Evolutionary conservation across 2,797 vertebrate species (phyloP).

Genomic region (Onychomys torridus): DNA sequence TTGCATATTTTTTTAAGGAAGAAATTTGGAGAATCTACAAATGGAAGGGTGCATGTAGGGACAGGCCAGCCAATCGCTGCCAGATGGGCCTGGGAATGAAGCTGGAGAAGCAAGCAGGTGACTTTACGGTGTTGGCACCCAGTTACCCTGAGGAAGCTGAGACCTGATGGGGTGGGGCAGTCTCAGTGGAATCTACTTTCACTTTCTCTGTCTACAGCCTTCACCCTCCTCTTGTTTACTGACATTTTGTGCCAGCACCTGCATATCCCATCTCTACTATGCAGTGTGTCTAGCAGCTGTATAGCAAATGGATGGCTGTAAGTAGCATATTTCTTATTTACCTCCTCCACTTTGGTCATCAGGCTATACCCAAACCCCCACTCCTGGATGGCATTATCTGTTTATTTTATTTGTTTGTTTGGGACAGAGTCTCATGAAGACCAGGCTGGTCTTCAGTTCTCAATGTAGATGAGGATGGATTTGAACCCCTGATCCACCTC

Average conservation of each 20-base stretch:
- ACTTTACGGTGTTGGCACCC: rapidly evolving
- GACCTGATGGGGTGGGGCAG: neutral
- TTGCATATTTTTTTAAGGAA: slow-evolving; percentile 72
- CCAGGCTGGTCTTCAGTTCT: neutral
- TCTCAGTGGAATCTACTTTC: too few relatives aligned
- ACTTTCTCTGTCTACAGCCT: neutral
- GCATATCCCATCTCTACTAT: rapidly evolving
- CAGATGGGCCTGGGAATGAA: rapidly evolving
- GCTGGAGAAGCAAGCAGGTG: neutral
- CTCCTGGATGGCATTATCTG: neutral
- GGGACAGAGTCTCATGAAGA: too few relatives aligned
- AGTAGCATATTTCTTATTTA: rapidly evolving
- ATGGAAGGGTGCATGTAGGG: slow-evolving; percentile 67
- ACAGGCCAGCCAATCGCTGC: neutral
- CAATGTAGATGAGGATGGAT: neutral
- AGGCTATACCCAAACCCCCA: rapidly evolving
- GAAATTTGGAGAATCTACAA: slow-evolving; percentile 77
- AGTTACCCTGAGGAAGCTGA: too few relatives aligned
- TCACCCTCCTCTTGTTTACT: neutral
- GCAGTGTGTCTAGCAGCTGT: rapidly evolving
- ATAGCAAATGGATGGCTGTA: rapidly evolving
- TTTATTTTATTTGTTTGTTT: neutral
- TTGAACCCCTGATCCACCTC: neutral
- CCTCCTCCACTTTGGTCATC: rapidly evolving
- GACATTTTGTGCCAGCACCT: rapidly evolving